Conservation (phyloP, 2,888 invertebrate species). For the Lithophane semibrunnea region DNA sequence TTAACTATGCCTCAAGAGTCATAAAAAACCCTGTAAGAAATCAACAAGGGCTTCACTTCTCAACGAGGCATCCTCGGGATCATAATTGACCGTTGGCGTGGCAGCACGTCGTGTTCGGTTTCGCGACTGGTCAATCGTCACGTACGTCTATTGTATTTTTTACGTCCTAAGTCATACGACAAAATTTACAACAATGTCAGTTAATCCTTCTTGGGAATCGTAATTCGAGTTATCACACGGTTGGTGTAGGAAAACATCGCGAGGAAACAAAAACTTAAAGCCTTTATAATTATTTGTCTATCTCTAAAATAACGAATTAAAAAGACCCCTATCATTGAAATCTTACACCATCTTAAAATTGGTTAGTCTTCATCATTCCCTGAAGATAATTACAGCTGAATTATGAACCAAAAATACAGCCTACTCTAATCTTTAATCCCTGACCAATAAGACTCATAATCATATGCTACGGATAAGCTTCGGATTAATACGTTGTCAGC, state of each 20-base stretch:
- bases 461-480: constrained; percentile 13
- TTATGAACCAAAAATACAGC: constrained; percentile 21
- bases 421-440: constrained; percentile 4
- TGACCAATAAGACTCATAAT: constrained; percentile 29
- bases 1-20: too few relatives aligned
- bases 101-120: too few relatives aligned
- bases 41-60: too few relatives aligned
- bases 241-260: neutral
- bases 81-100: too few relatives aligned
- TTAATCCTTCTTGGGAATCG: neutral
- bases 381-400: constrained; percentile 39
- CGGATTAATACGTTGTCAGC: constrained; percentile 45
- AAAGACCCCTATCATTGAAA: neutral
- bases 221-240: neutral
- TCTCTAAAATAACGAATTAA: neutral
- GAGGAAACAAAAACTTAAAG: too few relatives aligned
- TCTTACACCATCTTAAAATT: constrained; percentile 17
- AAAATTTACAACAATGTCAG: neutral
- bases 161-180: neutral
- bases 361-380: neutral
- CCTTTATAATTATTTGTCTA: too few relatives aligned
- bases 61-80: too few relatives aligned
- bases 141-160: too few relatives aligned
- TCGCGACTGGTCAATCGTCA: too few relatives aligned
- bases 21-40: too few relatives aligned